A percentile compares a stretch with the other conserved stretches of the same genome.
Conservation (phyloP, 2,888 invertebrate species). For the Pomacea canaliculata region DNA sequence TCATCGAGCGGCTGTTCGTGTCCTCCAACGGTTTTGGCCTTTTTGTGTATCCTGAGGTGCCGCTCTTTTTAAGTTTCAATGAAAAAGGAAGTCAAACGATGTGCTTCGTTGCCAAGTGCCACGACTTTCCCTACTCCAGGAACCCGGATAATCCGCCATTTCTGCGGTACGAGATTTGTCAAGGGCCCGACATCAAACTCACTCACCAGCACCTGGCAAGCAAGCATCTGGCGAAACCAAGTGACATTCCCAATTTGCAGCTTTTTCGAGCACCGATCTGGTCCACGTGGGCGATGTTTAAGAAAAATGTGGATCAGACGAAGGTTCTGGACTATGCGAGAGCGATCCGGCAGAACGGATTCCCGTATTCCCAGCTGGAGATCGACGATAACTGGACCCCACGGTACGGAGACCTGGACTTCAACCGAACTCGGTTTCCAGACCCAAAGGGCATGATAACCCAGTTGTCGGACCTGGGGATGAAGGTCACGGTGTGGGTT, state of each 20-base stretch:
- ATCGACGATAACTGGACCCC: conserved; percentile 88
- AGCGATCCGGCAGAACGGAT: conserved; percentile 44
- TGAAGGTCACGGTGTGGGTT: conserved; percentile 84
- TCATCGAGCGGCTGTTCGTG: conserved; percentile 73
- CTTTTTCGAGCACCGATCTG: conserved; percentile 87
- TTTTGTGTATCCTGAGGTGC: conserved; percentile 76
- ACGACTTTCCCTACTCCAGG: conserved; percentile 50
- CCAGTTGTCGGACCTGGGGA: conserved; percentile 75
- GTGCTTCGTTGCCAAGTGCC: conserved; percentile 48
- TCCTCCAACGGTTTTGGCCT: conserved; percentile 80
- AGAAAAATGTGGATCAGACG: conserved; percentile 77
- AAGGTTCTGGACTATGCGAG: conserved; percentile 52
- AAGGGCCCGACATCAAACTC: conserved; percentile 40
- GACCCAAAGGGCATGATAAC: conserved; percentile 76
- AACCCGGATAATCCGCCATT: conserved; percentile 30
- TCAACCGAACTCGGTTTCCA: conserved; percentile 80
- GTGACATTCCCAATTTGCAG: conserved; percentile 76
- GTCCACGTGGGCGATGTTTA: conserved; percentile 89
- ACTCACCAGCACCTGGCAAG: conserved; percentile 71
- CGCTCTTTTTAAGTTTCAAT: conserved; percentile 84
- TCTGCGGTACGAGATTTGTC: conserved; percentile 41
- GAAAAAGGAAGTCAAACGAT: conserved; percentile 70
- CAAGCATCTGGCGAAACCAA: conserved; percentile 76
- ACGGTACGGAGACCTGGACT: conserved; percentile 85
- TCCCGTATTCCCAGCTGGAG: conserved; percentile 72